Percentiles rank a stretch among this genome's conserved stretches.
phyloP scores from a whole-genome alignment of 2,888 invertebrate species.

The Drosophila ezoana region DNA sequence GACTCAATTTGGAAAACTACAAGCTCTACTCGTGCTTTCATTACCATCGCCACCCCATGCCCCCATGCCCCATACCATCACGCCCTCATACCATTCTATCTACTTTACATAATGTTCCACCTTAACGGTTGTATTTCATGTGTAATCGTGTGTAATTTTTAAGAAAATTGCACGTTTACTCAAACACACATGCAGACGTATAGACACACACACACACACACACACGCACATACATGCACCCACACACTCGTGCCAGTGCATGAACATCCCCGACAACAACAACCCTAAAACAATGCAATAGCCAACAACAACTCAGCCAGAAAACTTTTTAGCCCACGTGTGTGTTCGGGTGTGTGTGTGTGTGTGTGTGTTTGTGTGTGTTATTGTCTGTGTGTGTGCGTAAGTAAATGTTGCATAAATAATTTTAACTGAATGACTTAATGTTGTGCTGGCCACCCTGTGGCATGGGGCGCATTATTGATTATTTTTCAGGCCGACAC shows the following conservation, averaged over 20 bases:
- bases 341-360: slow-evolving; percentile 15
- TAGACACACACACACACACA: slow-evolving; percentile 7
- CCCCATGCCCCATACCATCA: background rate
- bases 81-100: background rate
- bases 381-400: slow-evolving; percentile 55
- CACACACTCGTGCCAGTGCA: slow-evolving; percentile 8
- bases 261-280: slow-evolving; percentile 56
- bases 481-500: slow-evolving; percentile 56
- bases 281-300: slow-evolving; percentile 74
- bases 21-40: slow-evolving; percentile 28
- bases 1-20: slow-evolving; percentile 23
- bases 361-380: slow-evolving; percentile 19
- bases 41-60: slow-evolving; percentile 20
- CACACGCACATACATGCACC: background rate
- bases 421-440: slow-evolving; percentile 81
- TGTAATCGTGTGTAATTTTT: slow-evolving; percentile 83
- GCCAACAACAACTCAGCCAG: slow-evolving; percentile 31
- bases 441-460: slow-evolving; percentile 54
- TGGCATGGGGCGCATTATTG: slow-evolving; percentile 61
- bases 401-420: slow-evolving; percentile 82
- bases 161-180: slow-evolving; percentile 80
- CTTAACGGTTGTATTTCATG: slow-evolving; percentile 69
- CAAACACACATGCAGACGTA: slow-evolving; percentile 22
- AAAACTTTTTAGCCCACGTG: slow-evolving; percentile 59
- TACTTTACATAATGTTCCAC: slow-evolving; percentile 47